phyloP scores from a whole-genome alignment of 2,888 invertebrate genomes.

The Coremacera marginata region DNA sequence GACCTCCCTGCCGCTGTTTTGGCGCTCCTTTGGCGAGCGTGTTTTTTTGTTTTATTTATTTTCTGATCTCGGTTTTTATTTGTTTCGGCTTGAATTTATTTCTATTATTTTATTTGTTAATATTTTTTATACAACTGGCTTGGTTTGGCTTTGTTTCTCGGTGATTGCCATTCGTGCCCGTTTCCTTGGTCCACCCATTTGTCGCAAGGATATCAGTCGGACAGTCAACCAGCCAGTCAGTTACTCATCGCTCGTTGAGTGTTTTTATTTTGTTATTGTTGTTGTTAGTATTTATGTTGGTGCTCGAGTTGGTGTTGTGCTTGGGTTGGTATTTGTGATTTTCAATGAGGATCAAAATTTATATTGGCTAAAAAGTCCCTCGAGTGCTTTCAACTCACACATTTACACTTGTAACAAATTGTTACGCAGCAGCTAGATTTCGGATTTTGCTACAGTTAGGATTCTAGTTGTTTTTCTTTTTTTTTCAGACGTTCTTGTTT shows the following conservation, averaged over 20 bases:
- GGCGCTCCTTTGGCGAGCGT: neutral
- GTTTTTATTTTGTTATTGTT: constrained; percentile 6
- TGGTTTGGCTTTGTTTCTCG: neutral
- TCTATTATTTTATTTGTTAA: constrained; percentile 61
- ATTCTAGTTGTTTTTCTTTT: constrained; percentile 23
- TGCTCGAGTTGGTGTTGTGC: constrained; percentile 29
- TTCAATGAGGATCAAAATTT: constrained; percentile 48
- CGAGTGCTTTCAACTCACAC: constrained; percentile 64
- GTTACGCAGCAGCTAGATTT: constrained; percentile 50
- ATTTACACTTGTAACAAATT: constrained; percentile 68
- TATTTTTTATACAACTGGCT: constrained; percentile 30
- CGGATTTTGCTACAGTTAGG: neutral
- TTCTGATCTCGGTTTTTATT: constrained; percentile 55
- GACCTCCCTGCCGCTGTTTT: too few species aligned
- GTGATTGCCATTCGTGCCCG: neutral
- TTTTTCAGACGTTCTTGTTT: neutral
- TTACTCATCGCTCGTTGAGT: constrained; percentile 43
- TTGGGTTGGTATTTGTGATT: constrained; percentile 34
- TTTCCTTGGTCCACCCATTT: neutral
- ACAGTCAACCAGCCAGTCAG: constrained; percentile 27
- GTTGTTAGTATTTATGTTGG: constrained; percentile 11
- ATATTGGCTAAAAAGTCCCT: constrained; percentile 68
- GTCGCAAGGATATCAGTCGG: neutral
- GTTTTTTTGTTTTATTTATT: constrained; percentile 11
- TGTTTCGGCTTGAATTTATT: constrained; percentile 66